Base-by-base conservation (phyloP, 2,888 invertebrate genomes). In the Nasonia oneida region DNA sequence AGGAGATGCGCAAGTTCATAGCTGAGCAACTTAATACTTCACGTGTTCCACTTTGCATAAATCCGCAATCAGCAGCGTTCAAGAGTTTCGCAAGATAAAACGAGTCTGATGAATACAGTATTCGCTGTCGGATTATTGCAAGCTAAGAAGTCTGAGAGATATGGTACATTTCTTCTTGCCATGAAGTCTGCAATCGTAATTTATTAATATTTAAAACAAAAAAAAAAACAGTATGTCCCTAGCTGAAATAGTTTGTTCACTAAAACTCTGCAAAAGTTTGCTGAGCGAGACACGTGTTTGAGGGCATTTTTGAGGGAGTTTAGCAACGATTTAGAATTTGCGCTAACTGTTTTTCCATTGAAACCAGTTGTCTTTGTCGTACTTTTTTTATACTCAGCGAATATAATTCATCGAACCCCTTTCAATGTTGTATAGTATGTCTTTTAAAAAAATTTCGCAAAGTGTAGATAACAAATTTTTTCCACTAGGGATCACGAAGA, bases 31-130 rank as follows among this genome's bases (percentile, higher is more conserved):
- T 98, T 93, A 98, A 98, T 94, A 97, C 98, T 92, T 98, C 97
- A 93, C 97, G 98, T 90, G 98, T 99, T 91, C 99, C 99, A 90
- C 96, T 99, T 91, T 99, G 99, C 96, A 99, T 99, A 95, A 99
- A 99, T 95, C 99, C 99, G 91, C 98, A 99, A 95, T 99, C 99
- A 93, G 99, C 99, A 94, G 99, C 99, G 94, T 99, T 99, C 96
- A 99, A 99, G 96, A 99, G 98, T 96, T 99, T 99, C 96, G 98
- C 99, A 95, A 99, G 98, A 99, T 99, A 97, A 97, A 57, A 77
- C 37, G n/a, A 50, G 10, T 42, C 37, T 67, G 15, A 29, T 37
- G 57, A 64, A 23, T 64, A 64, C 33, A 64, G 23, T 23, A 18
- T 78, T 29, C 12, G 12, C 29, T 67, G 29, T 33, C 67, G 67